These are phyloP conservation scores for Zelostemma sp. DNA, from an alignment of 1,140 invertebrate species.

Conservation along the genomic window DNA sequence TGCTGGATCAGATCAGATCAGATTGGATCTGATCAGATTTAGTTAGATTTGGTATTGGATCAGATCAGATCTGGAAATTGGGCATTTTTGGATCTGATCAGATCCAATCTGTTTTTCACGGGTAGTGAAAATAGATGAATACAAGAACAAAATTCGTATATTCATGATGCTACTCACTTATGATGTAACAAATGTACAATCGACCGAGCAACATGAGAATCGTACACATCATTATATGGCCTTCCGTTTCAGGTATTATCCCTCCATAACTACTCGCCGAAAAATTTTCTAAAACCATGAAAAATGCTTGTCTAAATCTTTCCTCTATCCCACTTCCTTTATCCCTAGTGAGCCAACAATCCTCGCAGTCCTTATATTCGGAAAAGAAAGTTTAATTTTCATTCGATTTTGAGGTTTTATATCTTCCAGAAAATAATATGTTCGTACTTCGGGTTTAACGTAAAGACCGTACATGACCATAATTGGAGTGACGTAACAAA, in stretches of 20 bases:
- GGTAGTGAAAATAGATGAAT: no score
- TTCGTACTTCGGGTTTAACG: conserved; percentile 27
- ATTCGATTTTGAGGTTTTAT: no score
- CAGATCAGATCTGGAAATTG: no score
- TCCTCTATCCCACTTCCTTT: conserved; percentile 19
- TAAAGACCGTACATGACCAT: conserved; percentile 44
- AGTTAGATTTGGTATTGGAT: no score
- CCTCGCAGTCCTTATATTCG: conserved; percentile 54
- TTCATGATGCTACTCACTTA: conserved; percentile 45
- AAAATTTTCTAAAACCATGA: conserved; percentile 61
- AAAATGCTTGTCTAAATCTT: conserved; percentile 54
- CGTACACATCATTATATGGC: conserved; percentile 51
- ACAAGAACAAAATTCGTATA: not conserved
- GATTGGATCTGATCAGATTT: no score
- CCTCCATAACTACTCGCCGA: conserved; percentile 55
- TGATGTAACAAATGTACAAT: conserved; percentile 58
- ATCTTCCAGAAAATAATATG: no score
- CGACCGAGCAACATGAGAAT: conserved; percentile 59
- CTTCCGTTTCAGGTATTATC: conserved; percentile 37
- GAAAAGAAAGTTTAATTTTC: conserved; percentile 15
- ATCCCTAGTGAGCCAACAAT: conserved; percentile 51
- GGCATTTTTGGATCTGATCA: no score
- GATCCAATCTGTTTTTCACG: no score
- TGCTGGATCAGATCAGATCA: no score
- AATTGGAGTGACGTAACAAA: conserved; percentile 57